phyloP scores from a whole-genome alignment of 2,797 vertebrate species.

The Coreius guichenoti region DNA sequence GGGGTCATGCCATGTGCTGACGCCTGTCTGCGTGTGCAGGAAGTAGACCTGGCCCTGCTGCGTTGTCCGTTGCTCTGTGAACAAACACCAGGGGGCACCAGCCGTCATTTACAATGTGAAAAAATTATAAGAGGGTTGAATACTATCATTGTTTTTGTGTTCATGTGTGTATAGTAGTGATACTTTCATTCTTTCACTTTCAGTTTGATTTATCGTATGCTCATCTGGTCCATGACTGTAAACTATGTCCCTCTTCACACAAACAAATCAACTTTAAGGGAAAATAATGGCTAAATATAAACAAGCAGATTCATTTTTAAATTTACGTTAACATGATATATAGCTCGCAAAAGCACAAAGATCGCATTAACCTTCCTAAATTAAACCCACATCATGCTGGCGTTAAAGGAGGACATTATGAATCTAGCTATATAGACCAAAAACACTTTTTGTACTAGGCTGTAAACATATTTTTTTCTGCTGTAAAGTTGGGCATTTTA shows the following conservation, averaged over 20 bases:
- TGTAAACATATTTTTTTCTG: no score
- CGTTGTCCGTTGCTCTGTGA: slow-evolving; percentile 95
- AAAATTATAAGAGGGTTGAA: not conserved
- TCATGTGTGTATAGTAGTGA: not conserved
- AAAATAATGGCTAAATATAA: not conserved
- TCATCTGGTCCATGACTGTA: not conserved
- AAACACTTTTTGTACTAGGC: no score
- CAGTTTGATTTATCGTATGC: not conserved
- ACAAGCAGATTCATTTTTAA: not conserved
- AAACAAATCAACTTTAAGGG: not conserved
- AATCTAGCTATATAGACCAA: not conserved
- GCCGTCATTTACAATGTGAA: not conserved
- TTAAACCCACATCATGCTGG: not conserved
- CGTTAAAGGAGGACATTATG: not conserved
- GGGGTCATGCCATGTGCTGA: slow-evolving; percentile 98
- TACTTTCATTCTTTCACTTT: slow-evolving; percentile 19
- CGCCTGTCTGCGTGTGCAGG: slow-evolving; percentile 97
- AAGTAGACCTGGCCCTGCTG: slow-evolving; percentile 99
- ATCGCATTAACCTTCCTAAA: not conserved
- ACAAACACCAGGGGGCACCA: slow-evolving; percentile 36
- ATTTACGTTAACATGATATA: not conserved
- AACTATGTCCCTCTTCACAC: not conserved
- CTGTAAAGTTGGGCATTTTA: no score
- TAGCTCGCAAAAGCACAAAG: not conserved
- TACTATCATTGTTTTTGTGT: not conserved